These are phyloP conservation scores for Quadroppia sp. DNA, from an alignment of 2,888 invertebrate species.

Conservation along the genomic window DNA sequence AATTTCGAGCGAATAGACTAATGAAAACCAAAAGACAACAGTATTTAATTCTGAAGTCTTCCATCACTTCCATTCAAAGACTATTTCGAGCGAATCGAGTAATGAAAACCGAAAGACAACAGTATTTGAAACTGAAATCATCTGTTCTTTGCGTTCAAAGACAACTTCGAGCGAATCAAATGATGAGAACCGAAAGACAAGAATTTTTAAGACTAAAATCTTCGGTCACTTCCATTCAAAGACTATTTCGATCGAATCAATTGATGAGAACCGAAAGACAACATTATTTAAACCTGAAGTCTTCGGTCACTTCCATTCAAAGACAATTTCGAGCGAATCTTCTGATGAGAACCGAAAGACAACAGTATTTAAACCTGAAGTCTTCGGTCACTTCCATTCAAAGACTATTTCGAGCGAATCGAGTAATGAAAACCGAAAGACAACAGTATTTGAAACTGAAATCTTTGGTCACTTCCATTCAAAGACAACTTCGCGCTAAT, in stretches of 20 bases:
- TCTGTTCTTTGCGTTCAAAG: slow-evolving; percentile 6
- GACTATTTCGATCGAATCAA: background rate
- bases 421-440: background rate
- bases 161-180: background rate
- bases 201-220: background rate
- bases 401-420: background rate
- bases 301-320: background rate
- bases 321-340: background rate
- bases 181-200: background rate
- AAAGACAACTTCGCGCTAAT: background rate
- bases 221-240: background rate
- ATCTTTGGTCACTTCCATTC: background rate
- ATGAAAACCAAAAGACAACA: background rate
- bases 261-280: background rate
- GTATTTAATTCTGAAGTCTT: background rate
- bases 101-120: background rate
- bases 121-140: slow-evolving; percentile 19
- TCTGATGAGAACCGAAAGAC: background rate
- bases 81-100: background rate
- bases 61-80: background rate
- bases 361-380: background rate
- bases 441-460: background rate
- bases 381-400: slow-evolving; percentile 22
- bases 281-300: background rate
- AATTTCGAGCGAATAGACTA: background rate